phyloP scores from a whole-genome alignment of 2,113 vertebrate species.

The Uropsilus gracilis region DNA sequence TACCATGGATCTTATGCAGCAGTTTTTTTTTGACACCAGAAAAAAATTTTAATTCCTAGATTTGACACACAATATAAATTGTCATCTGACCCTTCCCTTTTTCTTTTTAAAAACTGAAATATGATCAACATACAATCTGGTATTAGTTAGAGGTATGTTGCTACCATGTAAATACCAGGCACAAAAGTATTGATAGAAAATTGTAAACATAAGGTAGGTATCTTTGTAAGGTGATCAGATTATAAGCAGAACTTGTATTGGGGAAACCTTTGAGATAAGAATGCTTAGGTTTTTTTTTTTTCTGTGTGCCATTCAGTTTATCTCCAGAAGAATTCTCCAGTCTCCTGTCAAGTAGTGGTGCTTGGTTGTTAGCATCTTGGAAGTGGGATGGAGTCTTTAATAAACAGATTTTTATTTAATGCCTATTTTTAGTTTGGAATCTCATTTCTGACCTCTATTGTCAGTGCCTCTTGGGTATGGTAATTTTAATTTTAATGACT shows the following conservation, averaged over 20 bases:
- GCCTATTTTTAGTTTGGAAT: background rate
- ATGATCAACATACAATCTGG: no score
- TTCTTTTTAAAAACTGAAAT: no score
- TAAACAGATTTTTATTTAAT: background rate
- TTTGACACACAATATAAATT: no score
- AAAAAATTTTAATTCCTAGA: no score
- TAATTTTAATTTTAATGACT: background rate
- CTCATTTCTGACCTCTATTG: background rate
- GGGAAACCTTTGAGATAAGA: background rate
- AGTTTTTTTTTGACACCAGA: no score
- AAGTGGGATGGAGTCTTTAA: background rate
- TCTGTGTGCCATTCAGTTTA: background rate
- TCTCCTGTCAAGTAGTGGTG: background rate
- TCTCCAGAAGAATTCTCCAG: background rate
- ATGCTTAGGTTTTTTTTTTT: background rate
- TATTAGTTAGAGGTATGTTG: background rate
- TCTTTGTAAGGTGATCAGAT: background rate
- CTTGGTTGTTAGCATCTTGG: background rate
- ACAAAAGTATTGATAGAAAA: background rate
- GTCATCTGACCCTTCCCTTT: no score
- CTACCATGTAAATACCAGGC: background rate
- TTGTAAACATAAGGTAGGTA: background rate
- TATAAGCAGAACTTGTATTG: background rate
- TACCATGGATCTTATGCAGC: no score
- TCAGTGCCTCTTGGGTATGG: background rate